Conservation (phyloP, 1,140 invertebrate genomes). For the Drosophila kurseongensis region DNA sequence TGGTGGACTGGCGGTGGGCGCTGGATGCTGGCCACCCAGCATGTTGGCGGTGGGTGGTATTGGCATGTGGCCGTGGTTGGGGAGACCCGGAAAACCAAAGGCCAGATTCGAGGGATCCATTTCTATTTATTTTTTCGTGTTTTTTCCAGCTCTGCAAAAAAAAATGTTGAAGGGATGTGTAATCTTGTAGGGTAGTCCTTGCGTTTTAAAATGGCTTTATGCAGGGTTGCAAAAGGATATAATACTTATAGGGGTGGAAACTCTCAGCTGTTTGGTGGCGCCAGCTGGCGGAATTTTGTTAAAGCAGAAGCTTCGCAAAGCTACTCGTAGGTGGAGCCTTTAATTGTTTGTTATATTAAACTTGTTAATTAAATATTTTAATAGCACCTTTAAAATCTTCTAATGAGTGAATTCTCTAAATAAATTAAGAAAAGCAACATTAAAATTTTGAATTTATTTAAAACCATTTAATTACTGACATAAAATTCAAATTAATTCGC, state of each 20-base stretch:
- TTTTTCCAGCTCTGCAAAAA: constrained; percentile 13
- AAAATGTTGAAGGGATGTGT: constrained; percentile 26
- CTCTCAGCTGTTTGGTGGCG: constrained; percentile 12
- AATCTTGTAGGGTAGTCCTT: constrained; percentile 27
- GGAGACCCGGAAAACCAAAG: constrained; percentile 76
- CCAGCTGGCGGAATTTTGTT: not conserved
- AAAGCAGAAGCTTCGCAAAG: not conserved
- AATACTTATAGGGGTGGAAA: constrained; percentile 16
- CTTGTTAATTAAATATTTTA: not conserved
- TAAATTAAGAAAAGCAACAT: too few species aligned
- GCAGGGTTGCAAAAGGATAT: constrained; percentile 20
- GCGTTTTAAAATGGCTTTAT: not conserved
- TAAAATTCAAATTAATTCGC: too few species aligned
- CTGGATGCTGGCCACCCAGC: constrained; percentile 69
- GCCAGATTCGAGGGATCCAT: constrained; percentile 82
- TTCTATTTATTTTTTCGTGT: constrained; percentile 1
- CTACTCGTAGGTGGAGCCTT: constrained; percentile 1
- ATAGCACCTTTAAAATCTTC: not conserved
- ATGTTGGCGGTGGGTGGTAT: constrained; percentile 81
- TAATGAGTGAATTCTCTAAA: too few species aligned
- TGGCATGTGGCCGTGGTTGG: constrained; percentile 78
- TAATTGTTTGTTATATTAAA: not conserved
- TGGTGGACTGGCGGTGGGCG: constrained; percentile 79
- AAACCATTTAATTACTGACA: not conserved
- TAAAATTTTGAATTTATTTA: too few species aligned